Conservation (phyloP, 2,797 vertebrate species). For the Clarias platycephalus region DNA sequence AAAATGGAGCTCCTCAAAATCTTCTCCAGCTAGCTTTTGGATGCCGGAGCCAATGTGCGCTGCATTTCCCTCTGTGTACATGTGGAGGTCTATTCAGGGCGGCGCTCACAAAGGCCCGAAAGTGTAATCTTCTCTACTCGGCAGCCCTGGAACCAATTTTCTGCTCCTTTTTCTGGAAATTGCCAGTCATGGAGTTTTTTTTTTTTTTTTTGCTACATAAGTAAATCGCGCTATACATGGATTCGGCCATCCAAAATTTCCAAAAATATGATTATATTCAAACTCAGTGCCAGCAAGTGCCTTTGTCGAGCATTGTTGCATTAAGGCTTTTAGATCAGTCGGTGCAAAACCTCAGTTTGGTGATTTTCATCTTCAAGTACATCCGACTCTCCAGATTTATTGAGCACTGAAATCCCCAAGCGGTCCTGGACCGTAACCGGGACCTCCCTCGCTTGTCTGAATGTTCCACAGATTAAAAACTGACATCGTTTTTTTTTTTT, state of each 20-base stretch:
- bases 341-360: conserved; percentile 4
- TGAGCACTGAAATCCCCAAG: neutral
- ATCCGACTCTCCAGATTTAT: neutral
- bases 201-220: conserved; percentile 76
- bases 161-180: conserved; percentile 79
- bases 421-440: neutral
- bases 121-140: conserved; percentile 83
- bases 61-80: conserved; percentile 56
- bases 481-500: neutral
- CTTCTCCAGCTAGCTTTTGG: conserved; percentile 76
- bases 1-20: conserved; percentile 72
- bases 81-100: conserved; percentile 72
- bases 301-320: conserved; percentile 78
- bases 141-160: conserved; percentile 83
- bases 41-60: conserved; percentile 64
- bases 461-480: conserved; percentile 12
- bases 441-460: neutral
- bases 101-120: conserved; percentile 80
- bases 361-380: neutral
- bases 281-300: conserved; percentile 76
- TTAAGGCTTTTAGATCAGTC: conserved; percentile 32
- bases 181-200: conserved; percentile 73
- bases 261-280: conserved; percentile 73
- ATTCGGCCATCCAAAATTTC: conserved; percentile 79
- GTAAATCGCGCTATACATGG: conserved; percentile 80